Evolutionary conservation across 2,113 vertebrate genomes (phyloP).

Genomic region (Egretta garzetta): DNA sequence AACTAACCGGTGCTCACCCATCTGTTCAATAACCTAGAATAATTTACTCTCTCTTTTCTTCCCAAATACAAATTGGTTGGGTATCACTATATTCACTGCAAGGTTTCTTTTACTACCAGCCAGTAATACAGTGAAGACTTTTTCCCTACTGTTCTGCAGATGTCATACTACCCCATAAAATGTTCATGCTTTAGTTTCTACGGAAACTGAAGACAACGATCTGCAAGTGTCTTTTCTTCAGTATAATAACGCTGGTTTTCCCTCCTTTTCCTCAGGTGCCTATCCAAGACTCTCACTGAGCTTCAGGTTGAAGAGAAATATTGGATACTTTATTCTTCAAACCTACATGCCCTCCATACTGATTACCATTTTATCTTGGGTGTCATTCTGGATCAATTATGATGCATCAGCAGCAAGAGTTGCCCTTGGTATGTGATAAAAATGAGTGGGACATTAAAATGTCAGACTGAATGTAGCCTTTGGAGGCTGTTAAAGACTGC

Average conservation of each 20-base stretch:
- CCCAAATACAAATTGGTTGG: background rate
- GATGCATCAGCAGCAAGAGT: conserved; percentile 98
- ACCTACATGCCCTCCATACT: conserved; percentile 99
- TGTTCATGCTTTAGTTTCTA: background rate
- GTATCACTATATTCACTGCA: background rate
- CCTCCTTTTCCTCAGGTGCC: conserved; percentile 81
- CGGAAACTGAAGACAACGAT: conserved; percentile 44
- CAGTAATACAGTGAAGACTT: background rate
- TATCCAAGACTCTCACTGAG: conserved; percentile 97
- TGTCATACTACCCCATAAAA: conserved; percentile 12
- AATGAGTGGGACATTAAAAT: conserved; percentile 25
- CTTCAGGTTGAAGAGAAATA: conserved; percentile 97
- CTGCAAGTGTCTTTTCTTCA: background rate
- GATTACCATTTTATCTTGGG: conserved; percentile 98
- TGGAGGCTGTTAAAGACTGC: conserved; percentile 4
- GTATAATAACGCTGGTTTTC: conserved; percentile 2
- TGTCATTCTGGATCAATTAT: conserved; percentile 99
- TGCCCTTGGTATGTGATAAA: conserved; percentile 88
- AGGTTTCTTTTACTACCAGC: background rate
- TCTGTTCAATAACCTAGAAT: background rate
- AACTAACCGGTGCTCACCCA: background rate
- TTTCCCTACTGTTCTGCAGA: conserved; percentile 15
- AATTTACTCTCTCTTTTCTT: background rate
- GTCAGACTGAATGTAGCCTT: background rate
- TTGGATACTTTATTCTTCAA: conserved; percentile 99